Conservation (phyloP, 1,140 invertebrate species). For the Thalassaphorura encarpata region DNA sequence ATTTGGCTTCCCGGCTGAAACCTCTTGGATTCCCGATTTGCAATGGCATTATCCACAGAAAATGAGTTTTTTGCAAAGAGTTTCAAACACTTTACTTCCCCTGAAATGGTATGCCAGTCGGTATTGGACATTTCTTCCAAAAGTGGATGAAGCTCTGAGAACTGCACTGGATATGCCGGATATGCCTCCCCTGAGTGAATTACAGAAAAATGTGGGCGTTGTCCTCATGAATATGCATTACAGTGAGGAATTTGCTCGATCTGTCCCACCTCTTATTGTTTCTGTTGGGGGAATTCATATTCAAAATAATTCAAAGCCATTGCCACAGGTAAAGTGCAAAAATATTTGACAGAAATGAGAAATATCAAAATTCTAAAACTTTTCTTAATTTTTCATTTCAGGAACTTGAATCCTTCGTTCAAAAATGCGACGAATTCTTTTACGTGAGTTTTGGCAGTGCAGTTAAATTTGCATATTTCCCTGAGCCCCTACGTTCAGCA, state of each 20-base stretch:
- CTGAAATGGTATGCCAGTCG: too few relatives aligned
- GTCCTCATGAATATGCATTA: conserved; percentile 3
- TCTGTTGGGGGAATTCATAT: background rate
- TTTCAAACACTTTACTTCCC: too few relatives aligned
- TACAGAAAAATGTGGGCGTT: conserved; percentile 9
- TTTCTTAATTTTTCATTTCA: too few relatives aligned
- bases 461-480: background rate
- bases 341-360: background rate
- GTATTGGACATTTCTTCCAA: too few relatives aligned
- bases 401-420: background rate
- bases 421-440: conserved; percentile 40
- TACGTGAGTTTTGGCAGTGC: conserved; percentile 44
- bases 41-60: too few relatives aligned
- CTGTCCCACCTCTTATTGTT: background rate
- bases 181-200: conserved; percentile 5
- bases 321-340: background rate
- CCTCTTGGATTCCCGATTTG: too few relatives aligned
- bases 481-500: background rate
- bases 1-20: too few relatives aligned
- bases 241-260: background rate
- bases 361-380: too few relatives aligned
- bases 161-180: background rate
- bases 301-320: background rate
- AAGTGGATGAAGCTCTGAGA: conserved; percentile 6
- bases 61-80: too few relatives aligned